Evolutionary conservation across 2,888 invertebrate genomes (phyloP).

Genomic region (Ctenicera cuprea): DNA sequence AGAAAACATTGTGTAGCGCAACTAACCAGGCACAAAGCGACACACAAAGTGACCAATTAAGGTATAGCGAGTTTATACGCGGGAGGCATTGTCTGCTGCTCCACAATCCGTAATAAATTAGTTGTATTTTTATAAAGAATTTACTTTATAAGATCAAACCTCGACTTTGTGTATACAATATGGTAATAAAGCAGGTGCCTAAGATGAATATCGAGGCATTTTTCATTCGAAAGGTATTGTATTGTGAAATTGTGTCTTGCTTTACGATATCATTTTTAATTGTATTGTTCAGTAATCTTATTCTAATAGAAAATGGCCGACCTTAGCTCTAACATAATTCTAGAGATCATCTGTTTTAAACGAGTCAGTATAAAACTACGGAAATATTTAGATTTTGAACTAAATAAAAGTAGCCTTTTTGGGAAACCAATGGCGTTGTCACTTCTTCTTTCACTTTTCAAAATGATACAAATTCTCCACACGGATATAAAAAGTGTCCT

Average conservation of each 20-base stretch:
- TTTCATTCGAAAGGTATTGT: conserved; percentile 43
- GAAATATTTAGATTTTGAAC: too few species aligned
- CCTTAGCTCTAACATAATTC: conserved; percentile 12
- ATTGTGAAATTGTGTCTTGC: conserved; percentile 53
- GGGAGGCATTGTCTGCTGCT: conserved; percentile 53
- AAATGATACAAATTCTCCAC: too few species aligned
- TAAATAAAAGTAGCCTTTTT: too few species aligned
- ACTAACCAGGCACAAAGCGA: conserved; percentile 42
- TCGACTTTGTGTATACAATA: conserved; percentile 55
- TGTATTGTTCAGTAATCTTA: conserved; percentile 52
- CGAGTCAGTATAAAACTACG: too few species aligned
- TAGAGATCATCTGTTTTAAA: not conserved
- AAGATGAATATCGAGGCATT: conserved; percentile 55
- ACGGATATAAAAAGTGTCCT: too few species aligned
- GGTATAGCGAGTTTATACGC: conserved; percentile 51
- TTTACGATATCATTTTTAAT: conserved; percentile 53
- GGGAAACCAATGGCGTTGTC: too few species aligned
- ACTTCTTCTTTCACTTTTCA: too few species aligned
- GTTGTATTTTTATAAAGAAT: conserved; percentile 52
- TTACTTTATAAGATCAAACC: conserved; percentile 57
- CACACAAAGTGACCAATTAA: conserved; percentile 55
- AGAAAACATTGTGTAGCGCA: conserved; percentile 50
- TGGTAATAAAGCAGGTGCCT: conserved; percentile 57
- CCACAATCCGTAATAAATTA: conserved; percentile 57
- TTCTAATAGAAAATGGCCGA: conserved; percentile 38